A percentile compares a stretch with the other conserved stretches of the same genome.
Evolutionary conservation across 2,113 vertebrate species (phyloP).

Genomic region (Bostrychus sinensis): DNA sequence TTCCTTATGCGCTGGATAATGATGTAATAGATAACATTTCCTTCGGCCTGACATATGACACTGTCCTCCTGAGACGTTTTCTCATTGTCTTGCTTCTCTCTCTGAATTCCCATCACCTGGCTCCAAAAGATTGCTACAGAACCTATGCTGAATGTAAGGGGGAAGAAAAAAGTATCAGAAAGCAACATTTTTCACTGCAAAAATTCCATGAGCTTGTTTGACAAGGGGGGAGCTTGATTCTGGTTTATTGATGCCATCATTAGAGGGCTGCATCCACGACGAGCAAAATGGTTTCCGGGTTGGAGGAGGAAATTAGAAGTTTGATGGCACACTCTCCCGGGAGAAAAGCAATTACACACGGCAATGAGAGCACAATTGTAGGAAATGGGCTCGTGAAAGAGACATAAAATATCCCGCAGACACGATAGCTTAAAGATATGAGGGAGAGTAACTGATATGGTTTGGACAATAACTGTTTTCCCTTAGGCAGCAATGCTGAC

Average conservation of each 20-base stretch:
- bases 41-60: conserved; percentile 44
- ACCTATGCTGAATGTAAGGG: background rate
- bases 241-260: conserved; percentile 63
- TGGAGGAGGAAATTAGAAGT: conserved; percentile 70
- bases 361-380: conserved; percentile 60
- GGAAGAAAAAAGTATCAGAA: conserved; percentile 9
- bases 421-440: conserved; percentile 30
- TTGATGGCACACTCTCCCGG: conserved; percentile 66
- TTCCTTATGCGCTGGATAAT: conserved; percentile 39
- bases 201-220: conserved; percentile 12
- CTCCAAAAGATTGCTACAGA: conserved; percentile 20
- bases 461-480: background rate
- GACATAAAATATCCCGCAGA: conserved; percentile 37
- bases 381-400: conserved; percentile 65
- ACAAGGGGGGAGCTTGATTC: conserved; percentile 35
- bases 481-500: too few relatives aligned
- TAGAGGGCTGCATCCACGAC: conserved; percentile 46
- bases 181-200: background rate
- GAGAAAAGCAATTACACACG: conserved; percentile 69
- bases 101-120: conserved; percentile 52
- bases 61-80: conserved; percentile 31
- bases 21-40: conserved; percentile 52
- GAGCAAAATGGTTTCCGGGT: conserved; percentile 63
- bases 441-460: conserved; percentile 8
- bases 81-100: conserved; percentile 48